Percentiles rank a stretch among this genome's conserved stretches.
phyloP scores from a whole-genome alignment of 2,888 invertebrate genomes.

The Siphonodentalium dalli region DNA sequence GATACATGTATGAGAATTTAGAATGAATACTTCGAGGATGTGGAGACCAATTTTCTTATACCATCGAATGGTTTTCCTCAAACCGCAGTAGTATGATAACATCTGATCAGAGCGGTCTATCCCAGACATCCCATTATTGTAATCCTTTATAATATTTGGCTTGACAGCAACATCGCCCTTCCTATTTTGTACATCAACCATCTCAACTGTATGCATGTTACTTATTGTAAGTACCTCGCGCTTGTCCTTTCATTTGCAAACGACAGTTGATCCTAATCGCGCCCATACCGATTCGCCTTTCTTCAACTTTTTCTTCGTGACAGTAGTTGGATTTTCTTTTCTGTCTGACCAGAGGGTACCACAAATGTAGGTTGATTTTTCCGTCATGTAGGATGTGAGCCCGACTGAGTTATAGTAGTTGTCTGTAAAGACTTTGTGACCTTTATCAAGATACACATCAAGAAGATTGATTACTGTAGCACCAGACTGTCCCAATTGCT shows the following conservation, averaged over 20 bases:
- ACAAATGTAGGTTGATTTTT: constrained; percentile 8
- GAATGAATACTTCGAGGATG: constrained; percentile 10
- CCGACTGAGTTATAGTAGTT: constrained; percentile 20
- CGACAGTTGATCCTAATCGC: constrained; percentile 5
- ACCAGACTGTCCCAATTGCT: too few relatives aligned
- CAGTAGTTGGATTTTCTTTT: constrained; percentile 16
- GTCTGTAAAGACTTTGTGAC: constrained; percentile 11
- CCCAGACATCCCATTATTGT: constrained; percentile 21
- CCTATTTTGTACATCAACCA: constrained; percentile 18
- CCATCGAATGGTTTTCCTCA: constrained; percentile 16
- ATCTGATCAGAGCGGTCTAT: constrained; percentile 27
- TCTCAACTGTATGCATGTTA: constrained; percentile 18
- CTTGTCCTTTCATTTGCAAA: too few relatives aligned
- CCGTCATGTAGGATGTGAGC: background rate
- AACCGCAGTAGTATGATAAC: constrained; percentile 23
- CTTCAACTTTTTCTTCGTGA: constrained; percentile 17
- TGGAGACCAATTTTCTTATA: constrained; percentile 22
- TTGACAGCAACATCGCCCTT: constrained; percentile 7
- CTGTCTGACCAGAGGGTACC: constrained; percentile 12
- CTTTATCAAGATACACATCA: constrained; percentile 10
- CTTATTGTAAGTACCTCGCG: constrained; percentile 15
- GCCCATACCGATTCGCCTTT: constrained; percentile 19
- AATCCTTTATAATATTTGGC: too few relatives aligned
- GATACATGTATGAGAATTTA: constrained; percentile 19
- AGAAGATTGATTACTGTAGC: constrained; percentile 9